These are phyloP conservation scores for Stichopus chloronotus DNA, from an alignment of 35 echinoderm and acorn worm genomes.

Conservation along the genomic window DNA sequence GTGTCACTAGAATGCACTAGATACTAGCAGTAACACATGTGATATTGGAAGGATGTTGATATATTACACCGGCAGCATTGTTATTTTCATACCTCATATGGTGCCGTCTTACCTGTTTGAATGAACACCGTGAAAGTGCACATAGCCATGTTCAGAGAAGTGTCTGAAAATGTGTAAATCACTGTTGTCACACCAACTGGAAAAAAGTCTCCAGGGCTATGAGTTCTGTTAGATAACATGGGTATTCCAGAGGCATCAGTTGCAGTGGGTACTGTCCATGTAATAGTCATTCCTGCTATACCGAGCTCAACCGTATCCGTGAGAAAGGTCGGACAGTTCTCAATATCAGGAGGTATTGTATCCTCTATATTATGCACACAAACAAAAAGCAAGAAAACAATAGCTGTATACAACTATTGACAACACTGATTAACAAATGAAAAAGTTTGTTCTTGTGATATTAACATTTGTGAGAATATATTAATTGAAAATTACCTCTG, in stretches of 20 bases:
- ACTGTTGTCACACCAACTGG: not conserved
- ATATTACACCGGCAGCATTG: too few species aligned
- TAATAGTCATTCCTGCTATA: not conserved
- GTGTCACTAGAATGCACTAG: too few species aligned
- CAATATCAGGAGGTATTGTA: constrained; percentile 63
- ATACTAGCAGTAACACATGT: too few species aligned
- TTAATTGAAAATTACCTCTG: too few species aligned
- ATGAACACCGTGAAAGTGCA: constrained; percentile 10
- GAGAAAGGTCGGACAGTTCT: constrained; percentile 46
- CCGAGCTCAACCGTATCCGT: constrained; percentile 43
- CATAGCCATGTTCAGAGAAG: not conserved
- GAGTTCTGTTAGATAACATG: not conserved
- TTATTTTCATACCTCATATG: too few species aligned
- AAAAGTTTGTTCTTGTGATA: too few species aligned
- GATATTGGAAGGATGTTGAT: too few species aligned
- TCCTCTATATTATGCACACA: constrained; percentile 19
- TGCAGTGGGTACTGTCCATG: constrained; percentile 62
- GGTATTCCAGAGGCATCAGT: constrained; percentile 23
- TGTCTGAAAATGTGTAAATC: constrained; percentile 1
- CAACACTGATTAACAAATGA: too few species aligned
- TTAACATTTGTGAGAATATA: too few species aligned
- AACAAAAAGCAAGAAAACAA: too few species aligned
- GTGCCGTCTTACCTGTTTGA: not conserved
- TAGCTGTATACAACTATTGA: too few species aligned
- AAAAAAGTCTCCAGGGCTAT: not conserved